A percentile compares a stretch with the other conserved stretches of the same genome.
These are phyloP conservation scores for Heteronetta atricapilla DNA, from an alignment of 2,113 vertebrate genomes.

Conservation along the genomic window DNA sequence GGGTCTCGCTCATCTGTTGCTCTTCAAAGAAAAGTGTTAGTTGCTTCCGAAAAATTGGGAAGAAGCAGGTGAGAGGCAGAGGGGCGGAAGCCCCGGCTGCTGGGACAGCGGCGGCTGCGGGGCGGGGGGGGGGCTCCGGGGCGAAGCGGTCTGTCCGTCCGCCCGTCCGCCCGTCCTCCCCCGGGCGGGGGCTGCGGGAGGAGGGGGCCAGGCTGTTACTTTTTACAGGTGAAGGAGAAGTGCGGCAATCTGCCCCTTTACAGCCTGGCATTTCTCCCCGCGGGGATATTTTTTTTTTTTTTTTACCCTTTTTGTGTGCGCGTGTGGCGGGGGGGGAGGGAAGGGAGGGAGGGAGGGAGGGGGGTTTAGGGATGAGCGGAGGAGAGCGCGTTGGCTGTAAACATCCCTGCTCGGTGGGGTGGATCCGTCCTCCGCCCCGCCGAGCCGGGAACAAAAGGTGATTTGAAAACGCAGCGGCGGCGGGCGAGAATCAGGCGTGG, in stretches of 20 bases:
- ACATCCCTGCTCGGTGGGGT: background rate
- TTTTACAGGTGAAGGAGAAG: background rate
- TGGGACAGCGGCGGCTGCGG: background rate
- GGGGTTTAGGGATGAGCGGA: accelerated
- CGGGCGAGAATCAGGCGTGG: background rate
- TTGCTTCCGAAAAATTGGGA: background rate
- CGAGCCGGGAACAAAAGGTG: background rate
- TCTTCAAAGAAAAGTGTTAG: slow-evolving; percentile 42
- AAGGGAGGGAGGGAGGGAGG: too few species aligned
- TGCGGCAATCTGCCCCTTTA: accelerated
- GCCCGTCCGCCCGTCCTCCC: too few species aligned
- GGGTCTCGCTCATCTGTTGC: slow-evolving; percentile 54
- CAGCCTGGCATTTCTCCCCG: accelerated
- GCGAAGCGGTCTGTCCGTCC: too few species aligned
- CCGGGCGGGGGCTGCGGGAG: background rate
- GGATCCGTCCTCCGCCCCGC: background rate
- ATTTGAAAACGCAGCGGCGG: background rate
- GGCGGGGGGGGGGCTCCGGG: too few species aligned
- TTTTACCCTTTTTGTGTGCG: too few species aligned
- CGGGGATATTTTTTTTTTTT: too few species aligned
- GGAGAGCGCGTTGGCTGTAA: background rate
- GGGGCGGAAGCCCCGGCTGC: background rate
- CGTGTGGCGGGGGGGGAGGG: too few species aligned
- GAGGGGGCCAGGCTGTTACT: background rate
- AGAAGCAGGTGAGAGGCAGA: slow-evolving; percentile 18